Base-by-base conservation (phyloP, 1,140 invertebrate species). In the Aleiodes sp. region DNA sequence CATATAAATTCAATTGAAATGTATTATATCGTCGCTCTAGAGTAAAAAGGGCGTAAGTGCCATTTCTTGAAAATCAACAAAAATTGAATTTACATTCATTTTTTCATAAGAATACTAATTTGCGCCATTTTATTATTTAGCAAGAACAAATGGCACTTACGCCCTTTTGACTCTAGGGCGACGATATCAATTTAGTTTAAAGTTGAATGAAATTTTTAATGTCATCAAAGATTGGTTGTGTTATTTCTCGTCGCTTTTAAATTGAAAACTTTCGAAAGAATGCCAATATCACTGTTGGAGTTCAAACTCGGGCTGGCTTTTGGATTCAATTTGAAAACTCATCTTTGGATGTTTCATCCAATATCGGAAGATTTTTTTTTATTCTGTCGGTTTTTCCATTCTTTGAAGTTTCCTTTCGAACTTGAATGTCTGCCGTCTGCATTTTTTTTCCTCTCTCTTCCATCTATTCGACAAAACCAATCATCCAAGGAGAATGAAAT, bases 381-480 rank as follows among this genome's bases (percentile, higher is more conserved):
- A 64, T 28, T 33, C 21, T 26, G n/a, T 59, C 16, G 29, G 24
- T 61, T 31, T 68, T 62, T 39, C 24, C 8, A 19, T 52, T 52
- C 46, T 52, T 52, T 52, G 46, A 52, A 52, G 21, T 52, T 24
- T 59, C 37, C 24, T 28, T 35, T 35, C 1, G 6, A 26, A 29
- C 14, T 29, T 29, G 72, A 70, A 74, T 68, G 64, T 61, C 68
- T 52, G 74, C 65, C 72, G 67, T 63, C 70, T 71, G 68, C 74
- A 75, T 76, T 76, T 75, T 73, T n/a, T n/a, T n/a, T n/a, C n/a
- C n/a, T n/a, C n/a, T 75, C 73, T 71, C 61, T 71, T 70, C 41
- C 68, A 60, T 37, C 16, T 12, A 24, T 52, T 9, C 19, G 21
- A 52, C 16, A 52, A 21, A 52, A 52, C 46, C 46, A 52, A 52